Percentiles rank a stretch among this genome's conserved stretches.
Evolutionary conservation across 2,888 invertebrate genomes (phyloP).

Genomic region (Tipula helvola): DNA sequence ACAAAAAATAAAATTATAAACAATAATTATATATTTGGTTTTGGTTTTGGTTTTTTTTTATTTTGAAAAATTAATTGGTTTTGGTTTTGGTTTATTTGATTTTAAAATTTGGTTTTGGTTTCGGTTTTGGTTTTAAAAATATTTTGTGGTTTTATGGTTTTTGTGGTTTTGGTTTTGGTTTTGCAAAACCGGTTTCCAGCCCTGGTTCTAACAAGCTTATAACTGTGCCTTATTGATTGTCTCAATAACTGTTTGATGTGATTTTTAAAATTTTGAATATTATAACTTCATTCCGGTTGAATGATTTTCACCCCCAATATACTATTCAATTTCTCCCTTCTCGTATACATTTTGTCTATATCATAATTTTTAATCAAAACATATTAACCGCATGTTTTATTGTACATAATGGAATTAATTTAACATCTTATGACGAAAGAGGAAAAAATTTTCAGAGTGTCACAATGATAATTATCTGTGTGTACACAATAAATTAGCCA

Average conservation of each 20-base stretch:
- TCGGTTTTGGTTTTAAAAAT: too few species aligned
- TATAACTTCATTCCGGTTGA: neutral
- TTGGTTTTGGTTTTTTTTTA: too few species aligned
- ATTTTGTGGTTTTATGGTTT: too few species aligned
- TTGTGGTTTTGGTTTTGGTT: neutral
- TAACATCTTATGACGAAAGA: neutral
- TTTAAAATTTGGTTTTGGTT: too few species aligned
- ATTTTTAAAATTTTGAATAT: neutral
- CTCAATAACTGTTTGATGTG: neutral
- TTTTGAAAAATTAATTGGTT: too few species aligned
- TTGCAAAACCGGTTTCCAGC: too few species aligned
- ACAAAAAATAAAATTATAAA: too few species aligned
- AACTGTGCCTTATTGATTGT: neutral
- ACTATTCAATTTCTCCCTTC: neutral
- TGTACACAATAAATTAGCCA: neutral
- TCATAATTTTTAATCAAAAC: neutral
- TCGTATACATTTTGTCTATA: neutral
- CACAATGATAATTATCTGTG: neutral
- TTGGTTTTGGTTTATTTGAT: too few species aligned
- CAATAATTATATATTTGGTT: too few species aligned
- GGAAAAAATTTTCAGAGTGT: neutral
- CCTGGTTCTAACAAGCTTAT: neutral
- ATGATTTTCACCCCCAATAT: neutral
- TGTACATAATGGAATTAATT: neutral
- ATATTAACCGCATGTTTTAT: neutral